phyloP scores from a whole-genome alignment of 1,140 invertebrate genomes.

The Chironomus tepperi region DNA sequence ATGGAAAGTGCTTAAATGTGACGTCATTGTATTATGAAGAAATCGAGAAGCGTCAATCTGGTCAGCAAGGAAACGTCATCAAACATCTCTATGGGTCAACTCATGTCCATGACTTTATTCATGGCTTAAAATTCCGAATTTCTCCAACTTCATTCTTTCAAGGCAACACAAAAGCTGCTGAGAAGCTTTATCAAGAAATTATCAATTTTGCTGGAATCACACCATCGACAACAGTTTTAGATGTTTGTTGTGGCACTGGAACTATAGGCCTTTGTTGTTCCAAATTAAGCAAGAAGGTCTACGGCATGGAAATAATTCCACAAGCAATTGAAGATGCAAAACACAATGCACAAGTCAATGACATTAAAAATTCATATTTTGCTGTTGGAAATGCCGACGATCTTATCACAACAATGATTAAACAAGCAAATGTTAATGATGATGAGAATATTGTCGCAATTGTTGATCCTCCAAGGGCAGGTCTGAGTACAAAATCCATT shows the following conservation, averaged over 20 bases:
- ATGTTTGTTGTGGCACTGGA: constrained; percentile 96
- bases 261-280: constrained; percentile 91
- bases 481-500: constrained; percentile 75
- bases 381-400: constrained; percentile 87
- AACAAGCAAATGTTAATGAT: constrained; percentile 43
- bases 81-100: constrained; percentile 60
- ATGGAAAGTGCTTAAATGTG: constrained; percentile 53
- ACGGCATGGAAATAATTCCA: constrained; percentile 82
- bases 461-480: constrained; percentile 91
- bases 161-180: constrained; percentile 81
- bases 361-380: constrained; percentile 76
- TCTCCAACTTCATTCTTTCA: constrained; percentile 90
- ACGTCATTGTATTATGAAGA: constrained; percentile 81
- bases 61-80: constrained; percentile 35
- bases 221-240: constrained; percentile 66
- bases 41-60: constrained; percentile 34
- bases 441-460: constrained; percentile 70
- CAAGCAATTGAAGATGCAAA: constrained; percentile 87
- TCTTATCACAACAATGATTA: constrained; percentile 62
- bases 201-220: constrained; percentile 63
- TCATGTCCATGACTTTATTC: constrained; percentile 73
- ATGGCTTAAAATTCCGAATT: constrained; percentile 78
- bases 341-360: constrained; percentile 74
- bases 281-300: constrained; percentile 70
- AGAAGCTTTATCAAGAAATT: constrained; percentile 76